phyloP scores from a whole-genome alignment of 2,113 vertebrate species.

The Rafetus swinhoei region DNA sequence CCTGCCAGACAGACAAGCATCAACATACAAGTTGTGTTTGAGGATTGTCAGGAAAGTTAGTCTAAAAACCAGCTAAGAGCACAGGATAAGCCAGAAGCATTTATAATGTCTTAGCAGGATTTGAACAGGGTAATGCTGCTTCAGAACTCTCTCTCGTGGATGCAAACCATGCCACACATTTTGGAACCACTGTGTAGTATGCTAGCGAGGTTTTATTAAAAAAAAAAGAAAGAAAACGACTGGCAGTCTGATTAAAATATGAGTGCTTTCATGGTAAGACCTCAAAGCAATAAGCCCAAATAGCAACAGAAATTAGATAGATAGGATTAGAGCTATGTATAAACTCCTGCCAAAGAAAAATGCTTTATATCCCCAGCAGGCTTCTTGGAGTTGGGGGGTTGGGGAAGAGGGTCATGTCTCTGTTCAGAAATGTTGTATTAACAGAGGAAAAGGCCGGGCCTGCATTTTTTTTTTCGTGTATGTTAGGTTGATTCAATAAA shows the following conservation, averaged over 20 bases:
- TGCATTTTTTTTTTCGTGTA: background rate
- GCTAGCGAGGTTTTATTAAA: background rate
- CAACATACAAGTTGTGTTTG: background rate
- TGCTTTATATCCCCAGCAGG: background rate
- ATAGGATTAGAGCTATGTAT: background rate
- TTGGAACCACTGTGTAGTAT: background rate
- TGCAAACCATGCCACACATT: background rate
- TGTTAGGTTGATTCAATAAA: background rate
- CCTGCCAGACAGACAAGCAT: background rate
- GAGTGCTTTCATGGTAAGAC: background rate
- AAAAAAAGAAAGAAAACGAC: background rate
- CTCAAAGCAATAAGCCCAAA: background rate
- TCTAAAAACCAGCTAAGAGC: background rate
- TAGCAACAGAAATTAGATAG: background rate
- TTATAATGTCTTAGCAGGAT: background rate
- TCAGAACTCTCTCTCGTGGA: background rate
- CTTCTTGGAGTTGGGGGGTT: background rate
- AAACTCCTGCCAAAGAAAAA: background rate
- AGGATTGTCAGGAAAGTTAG: background rate
- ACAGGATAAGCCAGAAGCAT: background rate
- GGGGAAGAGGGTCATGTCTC: background rate
- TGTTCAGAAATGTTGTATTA: slow-evolving; percentile 19
- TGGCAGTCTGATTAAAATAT: background rate
- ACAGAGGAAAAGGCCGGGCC: background rate
- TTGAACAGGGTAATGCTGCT: background rate